phyloP scores from a whole-genome alignment of 2,797 vertebrate genomes.

The Tenualosa ilisha region DNA sequence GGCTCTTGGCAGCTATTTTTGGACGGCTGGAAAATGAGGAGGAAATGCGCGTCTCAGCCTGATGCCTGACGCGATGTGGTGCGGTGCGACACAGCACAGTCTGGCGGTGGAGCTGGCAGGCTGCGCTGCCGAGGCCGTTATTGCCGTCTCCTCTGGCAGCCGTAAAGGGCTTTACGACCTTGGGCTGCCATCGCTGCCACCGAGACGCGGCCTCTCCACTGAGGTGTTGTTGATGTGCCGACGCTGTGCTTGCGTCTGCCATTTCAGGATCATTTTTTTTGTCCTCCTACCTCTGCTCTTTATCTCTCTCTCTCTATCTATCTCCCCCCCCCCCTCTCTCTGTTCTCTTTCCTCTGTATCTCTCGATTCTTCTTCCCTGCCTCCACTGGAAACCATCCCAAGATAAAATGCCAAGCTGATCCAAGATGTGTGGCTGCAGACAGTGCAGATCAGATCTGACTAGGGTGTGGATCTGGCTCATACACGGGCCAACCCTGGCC shows the following conservation, averaged over 20 bases:
- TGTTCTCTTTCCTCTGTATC: not conserved
- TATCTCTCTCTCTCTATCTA: not conserved
- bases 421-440: not conserved
- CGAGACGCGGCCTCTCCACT: not conserved
- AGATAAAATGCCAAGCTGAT: not conserved
- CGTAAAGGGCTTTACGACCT: not conserved
- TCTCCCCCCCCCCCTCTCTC: not conserved
- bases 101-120: not conserved
- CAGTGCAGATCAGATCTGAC: not conserved
- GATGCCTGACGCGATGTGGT: not conserved
- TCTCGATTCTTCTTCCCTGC: not conserved
- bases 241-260: not conserved
- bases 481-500: not conserved
- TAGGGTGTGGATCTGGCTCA: not conserved
- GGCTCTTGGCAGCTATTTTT: not conserved
- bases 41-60: not conserved
- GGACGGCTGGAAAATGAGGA: not conserved
- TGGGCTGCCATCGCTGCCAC: not conserved
- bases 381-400: not conserved
- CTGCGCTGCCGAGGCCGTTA: not conserved
- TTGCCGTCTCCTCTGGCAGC: not conserved
- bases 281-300: not conserved
- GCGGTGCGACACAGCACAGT: no score
- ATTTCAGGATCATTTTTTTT: not conserved
- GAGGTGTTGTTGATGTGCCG: conserved; percentile 14